Evolutionary conservation across 2,888 invertebrate species (phyloP).

Genomic region (Latrodectus elegans): DNA sequence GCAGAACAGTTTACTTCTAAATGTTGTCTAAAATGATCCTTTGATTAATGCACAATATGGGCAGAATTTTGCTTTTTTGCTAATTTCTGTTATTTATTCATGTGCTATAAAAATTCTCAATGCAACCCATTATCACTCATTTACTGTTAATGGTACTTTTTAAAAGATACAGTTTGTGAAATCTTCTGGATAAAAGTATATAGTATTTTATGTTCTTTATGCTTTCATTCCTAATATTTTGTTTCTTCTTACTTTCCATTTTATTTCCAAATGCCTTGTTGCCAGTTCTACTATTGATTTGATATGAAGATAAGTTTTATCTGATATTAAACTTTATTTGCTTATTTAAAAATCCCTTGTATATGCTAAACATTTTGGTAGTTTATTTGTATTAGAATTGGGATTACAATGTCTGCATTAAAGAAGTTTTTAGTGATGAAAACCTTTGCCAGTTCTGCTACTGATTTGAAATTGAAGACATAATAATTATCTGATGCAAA

Average conservation of each 20-base stretch:
- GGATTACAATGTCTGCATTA: no score
- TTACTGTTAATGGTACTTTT: constrained; percentile 51
- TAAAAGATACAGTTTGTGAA: neutral
- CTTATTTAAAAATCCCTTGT: neutral
- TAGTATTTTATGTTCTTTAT: neutral
- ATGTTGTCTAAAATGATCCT: neutral
- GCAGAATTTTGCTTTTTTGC: constrained; percentile 20
- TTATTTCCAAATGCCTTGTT: neutral
- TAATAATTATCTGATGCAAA: neutral
- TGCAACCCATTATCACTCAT: constrained; percentile 46
- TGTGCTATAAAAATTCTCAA: constrained; percentile 32
- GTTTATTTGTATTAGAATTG: no score
- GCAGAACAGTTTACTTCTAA: neutral
- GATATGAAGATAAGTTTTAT: neutral
- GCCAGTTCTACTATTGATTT: no score
- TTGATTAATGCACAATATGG: constrained; percentile 19
- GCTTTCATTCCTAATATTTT: neutral
- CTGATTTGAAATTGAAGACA: neutral
- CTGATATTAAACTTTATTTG: neutral
- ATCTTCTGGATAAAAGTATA: neutral
- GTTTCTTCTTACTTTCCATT: neutral
- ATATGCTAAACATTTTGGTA: neutral
- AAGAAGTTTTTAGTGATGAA: neutral
- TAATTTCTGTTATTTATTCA: constrained; percentile 18
- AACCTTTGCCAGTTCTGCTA: neutral